phyloP scores from a whole-genome alignment of 2,797 vertebrate genomes.

The Pseudocheirus occidentalis region DNA sequence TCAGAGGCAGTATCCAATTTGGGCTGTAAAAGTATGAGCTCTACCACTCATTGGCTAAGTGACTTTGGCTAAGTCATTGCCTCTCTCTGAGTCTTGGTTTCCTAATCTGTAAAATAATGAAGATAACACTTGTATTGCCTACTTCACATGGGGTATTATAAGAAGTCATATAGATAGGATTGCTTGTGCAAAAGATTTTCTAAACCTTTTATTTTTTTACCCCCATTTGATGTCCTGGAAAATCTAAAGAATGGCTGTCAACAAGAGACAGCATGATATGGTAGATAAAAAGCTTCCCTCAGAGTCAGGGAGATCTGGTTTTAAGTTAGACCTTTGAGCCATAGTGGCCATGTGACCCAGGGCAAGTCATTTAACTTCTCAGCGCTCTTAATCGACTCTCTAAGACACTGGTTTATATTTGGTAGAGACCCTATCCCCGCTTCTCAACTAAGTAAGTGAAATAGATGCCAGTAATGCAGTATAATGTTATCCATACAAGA shows the following conservation, averaged over 20 bases:
- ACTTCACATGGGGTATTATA: not conserved
- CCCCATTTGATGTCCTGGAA: not conserved
- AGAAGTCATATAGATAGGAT: not conserved
- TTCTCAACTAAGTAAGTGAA: not conserved
- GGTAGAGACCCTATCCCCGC: not conserved
- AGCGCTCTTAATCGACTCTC: not conserved
- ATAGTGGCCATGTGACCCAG: not conserved
- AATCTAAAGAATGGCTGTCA: not conserved
- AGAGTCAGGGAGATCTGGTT: not conserved
- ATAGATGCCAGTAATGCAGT: not conserved
- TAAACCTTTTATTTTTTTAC: not conserved
- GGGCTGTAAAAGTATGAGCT: not conserved
- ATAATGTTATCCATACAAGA: not conserved
- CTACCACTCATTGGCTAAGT: not conserved
- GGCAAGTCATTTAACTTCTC: not conserved
- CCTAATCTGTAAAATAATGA: not conserved
- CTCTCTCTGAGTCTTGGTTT: not conserved
- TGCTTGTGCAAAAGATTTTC: not conserved
- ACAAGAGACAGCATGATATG: not conserved
- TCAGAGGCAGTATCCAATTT: not conserved
- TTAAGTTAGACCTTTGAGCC: not conserved
- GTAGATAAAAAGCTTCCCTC: not conserved
- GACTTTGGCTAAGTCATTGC: not conserved
- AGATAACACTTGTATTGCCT: not conserved
- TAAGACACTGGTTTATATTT: not conserved